phyloP scores from a whole-genome alignment of 2,113 vertebrate genomes.

The Alligator mississippiensis region DNA sequence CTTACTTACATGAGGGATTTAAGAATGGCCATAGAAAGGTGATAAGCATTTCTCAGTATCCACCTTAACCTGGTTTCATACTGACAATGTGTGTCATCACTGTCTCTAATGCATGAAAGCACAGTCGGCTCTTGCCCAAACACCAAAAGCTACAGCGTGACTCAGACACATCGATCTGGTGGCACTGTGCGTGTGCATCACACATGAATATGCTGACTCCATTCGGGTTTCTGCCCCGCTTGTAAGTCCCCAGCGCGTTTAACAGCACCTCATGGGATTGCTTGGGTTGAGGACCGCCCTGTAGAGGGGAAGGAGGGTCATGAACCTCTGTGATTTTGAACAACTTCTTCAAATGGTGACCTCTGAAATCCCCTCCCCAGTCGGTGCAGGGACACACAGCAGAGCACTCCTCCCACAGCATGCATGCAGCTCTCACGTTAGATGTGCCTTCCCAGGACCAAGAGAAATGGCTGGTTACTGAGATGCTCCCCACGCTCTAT shows the following conservation, averaged over 20 bases:
- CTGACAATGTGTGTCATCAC: conserved; percentile 27
- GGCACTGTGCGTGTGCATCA: neutral
- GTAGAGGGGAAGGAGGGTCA: neutral
- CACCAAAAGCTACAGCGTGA: neutral
- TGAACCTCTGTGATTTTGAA: neutral
- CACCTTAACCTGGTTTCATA: conserved; percentile 29
- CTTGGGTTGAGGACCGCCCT: accelerated
- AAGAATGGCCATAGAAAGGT: neutral
- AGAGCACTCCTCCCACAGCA: neutral
- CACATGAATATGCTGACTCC: conserved; percentile 1
- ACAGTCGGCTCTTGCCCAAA: conserved; percentile 5
- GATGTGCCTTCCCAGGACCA: neutral
- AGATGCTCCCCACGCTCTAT: neutral
- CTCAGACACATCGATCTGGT: neutral
- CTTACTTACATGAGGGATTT: neutral
- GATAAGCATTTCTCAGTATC: conserved; percentile 30
- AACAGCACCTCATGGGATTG: neutral
- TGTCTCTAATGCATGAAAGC: conserved; percentile 27
- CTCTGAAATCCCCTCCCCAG: neutral
- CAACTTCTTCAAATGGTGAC: neutral
- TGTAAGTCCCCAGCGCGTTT: neutral
- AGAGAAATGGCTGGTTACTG: neutral
- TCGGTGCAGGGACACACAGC: neutral
- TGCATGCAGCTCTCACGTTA: neutral
- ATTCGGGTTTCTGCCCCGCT: neutral